Conservation (phyloP, 2,888 invertebrate genomes). For the Phortica okadai region DNA sequence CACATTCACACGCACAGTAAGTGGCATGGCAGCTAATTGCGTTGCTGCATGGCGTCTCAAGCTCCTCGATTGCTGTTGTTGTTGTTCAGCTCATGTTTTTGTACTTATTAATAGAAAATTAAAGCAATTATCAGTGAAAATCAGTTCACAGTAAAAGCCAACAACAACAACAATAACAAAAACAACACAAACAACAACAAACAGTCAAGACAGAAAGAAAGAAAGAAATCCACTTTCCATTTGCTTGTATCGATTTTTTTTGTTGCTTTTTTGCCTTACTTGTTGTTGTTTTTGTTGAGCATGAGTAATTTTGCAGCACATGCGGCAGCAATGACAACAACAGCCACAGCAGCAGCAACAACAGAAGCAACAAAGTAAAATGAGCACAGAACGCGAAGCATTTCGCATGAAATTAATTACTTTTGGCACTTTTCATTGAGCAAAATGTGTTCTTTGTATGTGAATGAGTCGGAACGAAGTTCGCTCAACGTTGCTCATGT, state of each 20-base stretch:
- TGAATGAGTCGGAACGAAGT: constrained; percentile 9
- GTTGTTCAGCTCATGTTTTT: constrained; percentile 34
- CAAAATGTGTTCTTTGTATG: constrained; percentile 59
- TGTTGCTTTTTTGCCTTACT: neutral
- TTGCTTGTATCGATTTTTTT: neutral
- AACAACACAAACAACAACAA: constrained; percentile 51
- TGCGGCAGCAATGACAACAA: constrained; percentile 62
- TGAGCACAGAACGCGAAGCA: constrained; percentile 59
- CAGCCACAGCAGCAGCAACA: constrained; percentile 38
- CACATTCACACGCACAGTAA: neutral
- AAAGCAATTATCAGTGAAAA: constrained; percentile 69
- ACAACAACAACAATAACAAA: neutral
- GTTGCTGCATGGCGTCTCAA: constrained; percentile 53
- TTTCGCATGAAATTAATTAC: constrained; percentile 71
- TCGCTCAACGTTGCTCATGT: too few relatives aligned
- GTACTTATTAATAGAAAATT: constrained; percentile 71
- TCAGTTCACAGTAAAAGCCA: constrained; percentile 12
- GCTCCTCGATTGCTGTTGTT: constrained; percentile 18
- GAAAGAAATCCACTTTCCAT: constrained; percentile 5
- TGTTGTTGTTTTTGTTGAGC: constrained; percentile 12
- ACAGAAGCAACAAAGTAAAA: constrained; percentile 23
- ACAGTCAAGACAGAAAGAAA: constrained; percentile 57
- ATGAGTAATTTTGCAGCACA: constrained; percentile 68
- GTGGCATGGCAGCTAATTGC: constrained; percentile 71
- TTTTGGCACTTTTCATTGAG: constrained; percentile 72